Percentiles rank a stretch among this genome's conserved stretches.
These are phyloP conservation scores for Cosmorhoe ocellata DNA, from an alignment of 2,888 invertebrate genomes.

Conservation along the genomic window DNA sequence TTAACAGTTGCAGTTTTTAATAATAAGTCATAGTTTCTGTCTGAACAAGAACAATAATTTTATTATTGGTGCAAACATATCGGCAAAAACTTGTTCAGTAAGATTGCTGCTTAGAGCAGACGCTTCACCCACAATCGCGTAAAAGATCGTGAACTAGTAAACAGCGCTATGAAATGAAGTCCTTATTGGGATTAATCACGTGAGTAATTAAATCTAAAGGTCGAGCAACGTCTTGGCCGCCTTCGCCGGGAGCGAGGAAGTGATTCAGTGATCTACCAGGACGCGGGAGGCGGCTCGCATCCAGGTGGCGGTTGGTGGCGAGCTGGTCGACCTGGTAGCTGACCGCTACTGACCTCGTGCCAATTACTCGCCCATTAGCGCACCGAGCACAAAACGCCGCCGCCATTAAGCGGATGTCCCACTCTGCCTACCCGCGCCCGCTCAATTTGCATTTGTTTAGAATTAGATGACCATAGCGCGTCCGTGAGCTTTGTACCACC, in stretches of 20 bases:
- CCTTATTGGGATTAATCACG: slow-evolving; percentile 53
- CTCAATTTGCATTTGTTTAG: slow-evolving; percentile 78
- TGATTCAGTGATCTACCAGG: slow-evolving; percentile 11
- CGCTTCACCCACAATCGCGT: slow-evolving; percentile 16
- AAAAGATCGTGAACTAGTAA: slow-evolving; percentile 36
- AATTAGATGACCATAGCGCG: slow-evolving; percentile 60
- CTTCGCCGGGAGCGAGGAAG: slow-evolving; percentile 11
- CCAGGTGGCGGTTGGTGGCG: slow-evolving; percentile 45
- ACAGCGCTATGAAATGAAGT: slow-evolving; percentile 48
- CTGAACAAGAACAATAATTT: too few relatives aligned
- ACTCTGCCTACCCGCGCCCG: slow-evolving; percentile 53
- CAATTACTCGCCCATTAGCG: slow-evolving; percentile 75
- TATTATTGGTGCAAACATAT: too few relatives aligned
- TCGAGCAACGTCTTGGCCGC: slow-evolving; percentile 36
- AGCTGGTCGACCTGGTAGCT: slow-evolving; percentile 37
- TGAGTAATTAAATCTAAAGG: slow-evolving; percentile 59
- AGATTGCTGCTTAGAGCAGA: slow-evolving; percentile 4
- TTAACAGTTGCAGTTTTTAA: too few relatives aligned
- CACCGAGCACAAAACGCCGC: slow-evolving; percentile 64
- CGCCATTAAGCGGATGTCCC: slow-evolving; percentile 74
- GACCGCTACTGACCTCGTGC: slow-evolving; percentile 67
- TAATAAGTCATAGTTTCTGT: too few relatives aligned
- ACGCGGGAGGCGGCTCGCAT: slow-evolving; percentile 38
- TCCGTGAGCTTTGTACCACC: slow-evolving; percentile 57
- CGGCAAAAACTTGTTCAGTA: too few relatives aligned